Evolutionary conservation across 2,888 invertebrate genomes (phyloP).

Genomic region (Protonemura montana): DNA sequence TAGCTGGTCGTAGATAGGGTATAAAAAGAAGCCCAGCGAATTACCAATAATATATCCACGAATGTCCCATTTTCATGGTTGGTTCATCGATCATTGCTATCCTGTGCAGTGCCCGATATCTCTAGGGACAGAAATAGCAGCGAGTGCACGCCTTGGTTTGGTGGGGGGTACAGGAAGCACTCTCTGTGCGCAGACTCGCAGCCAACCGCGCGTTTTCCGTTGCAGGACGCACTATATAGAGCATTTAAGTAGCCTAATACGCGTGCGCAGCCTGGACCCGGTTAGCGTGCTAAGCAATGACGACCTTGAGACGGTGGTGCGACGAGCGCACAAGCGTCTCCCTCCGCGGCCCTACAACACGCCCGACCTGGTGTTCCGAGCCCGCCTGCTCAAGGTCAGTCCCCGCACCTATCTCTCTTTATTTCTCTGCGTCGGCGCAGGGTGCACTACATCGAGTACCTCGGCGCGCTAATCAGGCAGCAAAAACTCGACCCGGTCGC

Average conservation of each 20-base stretch:
- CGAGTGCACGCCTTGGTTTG: too few species aligned
- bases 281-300: conserved; percentile 77
- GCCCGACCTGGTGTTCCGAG: conserved; percentile 70
- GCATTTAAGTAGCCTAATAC: conserved; percentile 82
- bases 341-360: conserved; percentile 81
- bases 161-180: too few species aligned
- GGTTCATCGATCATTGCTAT: too few species aligned
- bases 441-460: conserved; percentile 94
- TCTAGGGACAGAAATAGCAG: too few species aligned
- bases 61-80: too few species aligned
- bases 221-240: conserved; percentile 89
- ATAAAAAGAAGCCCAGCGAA: too few species aligned
- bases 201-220: conserved; percentile 42
- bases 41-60: too few species aligned
- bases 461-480: conserved; percentile 86
- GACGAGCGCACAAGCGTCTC: conserved; percentile 74
- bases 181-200: conserved; percentile 1
- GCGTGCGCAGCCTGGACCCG: conserved; percentile 76
- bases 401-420: conserved; percentile 30
- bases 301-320: conserved; percentile 83
- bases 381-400: conserved; percentile 69
- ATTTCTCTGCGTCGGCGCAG: conserved; percentile 64
- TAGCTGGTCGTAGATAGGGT: too few species aligned
- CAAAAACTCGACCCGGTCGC: conserved; percentile 86
- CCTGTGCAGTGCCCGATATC: too few species aligned